Evolutionary conservation across 2,113 vertebrate species (phyloP).

Genomic region (Trogon melanurus): DNA sequence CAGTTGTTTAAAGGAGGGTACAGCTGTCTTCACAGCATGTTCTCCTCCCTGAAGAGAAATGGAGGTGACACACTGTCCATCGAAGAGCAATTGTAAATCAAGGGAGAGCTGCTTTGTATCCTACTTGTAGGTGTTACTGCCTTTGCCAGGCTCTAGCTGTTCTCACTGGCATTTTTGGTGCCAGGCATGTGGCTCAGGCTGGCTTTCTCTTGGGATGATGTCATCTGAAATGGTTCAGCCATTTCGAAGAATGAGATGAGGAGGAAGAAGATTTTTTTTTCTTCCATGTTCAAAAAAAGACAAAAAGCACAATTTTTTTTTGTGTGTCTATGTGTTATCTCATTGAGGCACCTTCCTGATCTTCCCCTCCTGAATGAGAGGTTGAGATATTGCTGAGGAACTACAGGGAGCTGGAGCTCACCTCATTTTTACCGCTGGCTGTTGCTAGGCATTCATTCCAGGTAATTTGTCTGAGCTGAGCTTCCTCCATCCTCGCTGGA

Average conservation of each 20-base stretch:
- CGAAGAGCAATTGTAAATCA: not conserved
- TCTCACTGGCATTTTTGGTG: not conserved
- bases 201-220: not conserved
- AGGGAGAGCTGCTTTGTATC: not conserved
- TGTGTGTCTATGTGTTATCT: not conserved
- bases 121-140: not conserved
- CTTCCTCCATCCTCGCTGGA: not conserved
- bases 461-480: not conserved
- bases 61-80: not conserved
- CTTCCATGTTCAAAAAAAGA: not conserved
- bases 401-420: not conserved
- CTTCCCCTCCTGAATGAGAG: not conserved
- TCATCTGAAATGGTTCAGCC: not conserved
- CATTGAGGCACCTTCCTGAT: not conserved
- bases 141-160: not conserved
- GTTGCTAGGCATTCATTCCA: not conserved
- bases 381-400: not conserved
- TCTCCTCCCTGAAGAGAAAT: not conserved
- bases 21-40: fast-evolving
- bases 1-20: not conserved
- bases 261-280: not conserved
- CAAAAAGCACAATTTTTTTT: not conserved
- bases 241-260: not conserved
- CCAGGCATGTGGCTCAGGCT: not conserved
- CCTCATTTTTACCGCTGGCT: not conserved